Percentiles rank a stretch among this genome's conserved stretches.
These are phyloP conservation scores for Heteromurus nitidus DNA, from an alignment of 2,888 invertebrate genomes.

Conservation along the genomic window DNA sequence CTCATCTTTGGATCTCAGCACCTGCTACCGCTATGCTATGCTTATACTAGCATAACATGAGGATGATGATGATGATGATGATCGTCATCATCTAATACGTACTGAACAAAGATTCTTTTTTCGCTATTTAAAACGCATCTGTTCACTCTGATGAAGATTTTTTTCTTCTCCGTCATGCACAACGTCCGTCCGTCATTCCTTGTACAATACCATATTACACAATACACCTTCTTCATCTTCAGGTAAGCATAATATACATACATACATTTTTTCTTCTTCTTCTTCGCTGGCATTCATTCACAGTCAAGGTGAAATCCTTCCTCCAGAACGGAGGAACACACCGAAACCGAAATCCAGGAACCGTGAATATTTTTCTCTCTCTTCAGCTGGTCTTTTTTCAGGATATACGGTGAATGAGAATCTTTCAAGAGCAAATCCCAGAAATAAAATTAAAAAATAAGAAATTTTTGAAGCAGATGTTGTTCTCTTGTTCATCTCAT, in stretches of 20 bases:
- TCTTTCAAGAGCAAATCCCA: too few relatives aligned
- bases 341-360: slow-evolving; percentile 11
- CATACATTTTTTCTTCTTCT: not conserved
- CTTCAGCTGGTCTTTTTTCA: too few relatives aligned
- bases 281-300: slow-evolving; percentile 12
- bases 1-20: not conserved
- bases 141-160: not conserved
- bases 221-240: too few relatives aligned
- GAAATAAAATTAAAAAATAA: not conserved
- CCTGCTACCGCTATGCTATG: not conserved
- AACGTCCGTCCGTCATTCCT: too few relatives aligned
- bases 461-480: not conserved
- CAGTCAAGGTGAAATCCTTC: not conserved
- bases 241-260: too few relatives aligned
- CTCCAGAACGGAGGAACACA: slow-evolving; percentile 8
- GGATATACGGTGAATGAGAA: slow-evolving; percentile 12
- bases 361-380: too few relatives aligned
- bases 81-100: not conserved
- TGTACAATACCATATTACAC: not conserved
- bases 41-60: too few relatives aligned
- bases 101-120: too few relatives aligned
- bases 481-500: not conserved
- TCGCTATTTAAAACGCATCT: too few relatives aligned
- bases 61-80: not conserved
- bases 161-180: not conserved